Percentiles rank a stretch among this genome's conserved stretches.
Evolutionary conservation across 2,113 vertebrate genomes (phyloP).

Genomic region (Macrotis lagotis): DNA sequence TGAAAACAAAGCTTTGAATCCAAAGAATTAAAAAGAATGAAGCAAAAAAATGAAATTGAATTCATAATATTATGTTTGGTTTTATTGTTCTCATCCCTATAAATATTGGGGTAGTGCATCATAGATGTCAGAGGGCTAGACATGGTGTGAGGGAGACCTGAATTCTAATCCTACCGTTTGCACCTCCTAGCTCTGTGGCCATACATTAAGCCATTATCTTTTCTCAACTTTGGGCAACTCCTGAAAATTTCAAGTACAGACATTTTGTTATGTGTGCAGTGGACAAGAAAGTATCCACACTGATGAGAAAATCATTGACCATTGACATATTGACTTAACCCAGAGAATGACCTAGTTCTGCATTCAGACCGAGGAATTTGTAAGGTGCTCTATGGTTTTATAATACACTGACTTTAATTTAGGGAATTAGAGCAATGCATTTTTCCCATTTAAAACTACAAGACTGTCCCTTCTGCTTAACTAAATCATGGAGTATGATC

Average conservation of each 20-base stretch:
- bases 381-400: background rate
- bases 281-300: background rate
- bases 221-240: background rate
- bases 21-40: background rate
- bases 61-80: background rate
- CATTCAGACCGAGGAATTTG: constrained; percentile 16
- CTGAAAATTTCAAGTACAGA: background rate
- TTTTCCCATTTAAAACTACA: background rate
- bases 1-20: background rate
- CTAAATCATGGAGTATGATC: background rate
- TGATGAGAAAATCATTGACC: background rate
- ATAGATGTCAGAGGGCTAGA: background rate
- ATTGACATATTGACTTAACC: constrained; percentile 24
- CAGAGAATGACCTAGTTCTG: background rate
- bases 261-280: background rate
- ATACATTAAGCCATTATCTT: background rate
- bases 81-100: background rate
- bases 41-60: background rate
- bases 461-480: background rate
- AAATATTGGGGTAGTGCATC: background rate
- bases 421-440: background rate
- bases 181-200: background rate
- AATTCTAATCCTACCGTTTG: background rate
- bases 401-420: background rate
- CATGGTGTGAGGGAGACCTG: background rate